Base-by-base conservation (phyloP, 2,888 invertebrate species). In the Reticulitermes lucifugus region DNA sequence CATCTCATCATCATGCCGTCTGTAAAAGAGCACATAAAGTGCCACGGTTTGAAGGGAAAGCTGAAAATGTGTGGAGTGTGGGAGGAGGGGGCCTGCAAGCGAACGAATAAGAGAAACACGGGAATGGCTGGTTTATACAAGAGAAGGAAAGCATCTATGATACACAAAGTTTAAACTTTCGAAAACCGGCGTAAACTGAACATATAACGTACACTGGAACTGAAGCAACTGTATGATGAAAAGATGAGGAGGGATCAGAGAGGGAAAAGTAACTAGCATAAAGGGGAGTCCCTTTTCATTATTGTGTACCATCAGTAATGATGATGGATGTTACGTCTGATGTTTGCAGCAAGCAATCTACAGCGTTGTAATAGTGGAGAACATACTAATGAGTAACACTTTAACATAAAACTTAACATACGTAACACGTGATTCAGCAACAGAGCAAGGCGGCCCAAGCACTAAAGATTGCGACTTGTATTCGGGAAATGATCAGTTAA, bases 11-110 rank as follows among this genome's bases (percentile, higher is more conserved):
- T 65, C 41, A 65, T 65, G 29, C 65, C 70, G 65, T 65, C 81
- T 70, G 81, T 81, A 35, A 70, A 81, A 81, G 81, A 81, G 81
- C 70, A 70, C 60, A 81, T 22, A 60, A 65, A 55, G 55, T 35
- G 22, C 55, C 35, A 41, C 18, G 43, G 46, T 18, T 51, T 35
- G 80, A 60, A 59, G 60, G 59, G 59, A 73, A 73, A 14, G 73
- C 41, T 41, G 73, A 21, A 41, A 73, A 73, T 35, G 7, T 73
- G 6, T 73, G 41, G 73, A 35, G 21, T 29, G 14, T 41, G 3
- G 41, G 41, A 73, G 21, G 7, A 29, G 70, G 46, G 12, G 46
- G 10, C 46, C 46, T 9, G 46, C 1, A 71, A 73, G 41, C 41
- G 73, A 73, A 41, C 41, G 73, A 41, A 73, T 41, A 73, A 73